phyloP scores from a whole-genome alignment of 2,113 vertebrate species.

The Numenius arquata region DNA sequence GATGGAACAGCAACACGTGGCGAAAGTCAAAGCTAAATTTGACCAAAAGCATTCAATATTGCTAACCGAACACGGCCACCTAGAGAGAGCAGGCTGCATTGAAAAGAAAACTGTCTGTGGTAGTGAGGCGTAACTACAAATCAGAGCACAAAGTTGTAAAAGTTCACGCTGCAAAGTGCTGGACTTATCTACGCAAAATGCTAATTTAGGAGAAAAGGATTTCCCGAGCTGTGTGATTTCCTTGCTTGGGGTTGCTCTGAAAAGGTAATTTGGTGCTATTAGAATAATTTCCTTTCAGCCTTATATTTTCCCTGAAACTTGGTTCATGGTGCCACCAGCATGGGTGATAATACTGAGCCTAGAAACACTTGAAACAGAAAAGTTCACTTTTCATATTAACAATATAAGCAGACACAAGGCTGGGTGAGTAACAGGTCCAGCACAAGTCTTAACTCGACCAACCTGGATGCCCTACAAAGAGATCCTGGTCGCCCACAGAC shows the following conservation, averaged over 20 bases:
- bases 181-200: background rate
- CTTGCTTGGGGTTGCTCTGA: background rate
- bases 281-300: background rate
- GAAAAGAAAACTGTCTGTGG: background rate
- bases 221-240: background rate
- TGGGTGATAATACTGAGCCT: background rate
- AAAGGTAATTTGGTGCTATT: background rate
- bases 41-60: background rate
- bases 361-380: background rate
- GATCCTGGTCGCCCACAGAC: background rate
- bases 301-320: background rate
- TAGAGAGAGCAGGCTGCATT: background rate
- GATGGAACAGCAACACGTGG: background rate
- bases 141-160: background rate
- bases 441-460: background rate
- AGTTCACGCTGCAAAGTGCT: background rate
- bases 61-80: background rate
- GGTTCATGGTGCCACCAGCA: background rate
- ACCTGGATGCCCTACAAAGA: background rate
- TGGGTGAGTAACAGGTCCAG: background rate
- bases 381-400: background rate
- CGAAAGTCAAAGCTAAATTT: background rate
- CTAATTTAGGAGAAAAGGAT: background rate
- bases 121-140: rapidly evolving
- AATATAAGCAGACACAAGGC: background rate